Conservation (phyloP, 2,888 invertebrate species). For the Teleiodes luculella region DNA sequence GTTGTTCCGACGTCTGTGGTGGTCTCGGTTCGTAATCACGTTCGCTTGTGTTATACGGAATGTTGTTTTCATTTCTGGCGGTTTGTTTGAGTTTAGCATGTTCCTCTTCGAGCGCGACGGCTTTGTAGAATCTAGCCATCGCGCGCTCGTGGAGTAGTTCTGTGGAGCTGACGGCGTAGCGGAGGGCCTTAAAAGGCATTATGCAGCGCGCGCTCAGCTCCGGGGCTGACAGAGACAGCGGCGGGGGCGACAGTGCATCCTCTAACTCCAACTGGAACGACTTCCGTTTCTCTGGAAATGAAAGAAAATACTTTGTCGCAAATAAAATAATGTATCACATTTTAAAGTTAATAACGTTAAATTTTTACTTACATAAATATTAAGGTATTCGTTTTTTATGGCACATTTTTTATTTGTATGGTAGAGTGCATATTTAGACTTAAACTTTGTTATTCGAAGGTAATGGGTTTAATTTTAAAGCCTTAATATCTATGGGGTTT, state of each 20-base stretch:
- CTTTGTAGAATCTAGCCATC: slow-evolving; percentile 89
- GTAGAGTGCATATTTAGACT: too few species aligned
- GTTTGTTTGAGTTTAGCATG: slow-evolving; percentile 29
- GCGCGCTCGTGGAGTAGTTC: slow-evolving; percentile 89
- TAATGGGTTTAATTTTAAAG: too few species aligned
- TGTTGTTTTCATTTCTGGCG: slow-evolving; percentile 46
- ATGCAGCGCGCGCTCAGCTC: slow-evolving; percentile 80
- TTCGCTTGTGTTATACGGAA: slow-evolving; percentile 50
- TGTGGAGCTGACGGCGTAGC: slow-evolving; percentile 88
- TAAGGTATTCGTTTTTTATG: too few species aligned
- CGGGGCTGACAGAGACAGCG: slow-evolving; percentile 89
- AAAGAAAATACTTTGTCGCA: not conserved
- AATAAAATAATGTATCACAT: not conserved
- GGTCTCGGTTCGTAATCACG: slow-evolving; percentile 25
- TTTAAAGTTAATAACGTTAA: too few species aligned
- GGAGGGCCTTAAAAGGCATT: slow-evolving; percentile 79
- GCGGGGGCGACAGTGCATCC: slow-evolving; percentile 85
- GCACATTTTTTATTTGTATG: too few species aligned
- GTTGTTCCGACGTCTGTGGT: slow-evolving; percentile 21
- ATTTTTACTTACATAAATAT: too few species aligned
- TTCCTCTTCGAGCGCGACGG: slow-evolving; percentile 84
- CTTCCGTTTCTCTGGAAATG: slow-evolving; percentile 71
- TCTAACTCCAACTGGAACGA: slow-evolving; percentile 82
- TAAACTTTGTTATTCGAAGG: too few species aligned
- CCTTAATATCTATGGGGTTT: too few species aligned